A percentile compares a stretch with the other conserved stretches of the same genome.
Evolutionary conservation across 2,888 invertebrate species (phyloP).

Genomic region (Opisthograptis luteolata): DNA sequence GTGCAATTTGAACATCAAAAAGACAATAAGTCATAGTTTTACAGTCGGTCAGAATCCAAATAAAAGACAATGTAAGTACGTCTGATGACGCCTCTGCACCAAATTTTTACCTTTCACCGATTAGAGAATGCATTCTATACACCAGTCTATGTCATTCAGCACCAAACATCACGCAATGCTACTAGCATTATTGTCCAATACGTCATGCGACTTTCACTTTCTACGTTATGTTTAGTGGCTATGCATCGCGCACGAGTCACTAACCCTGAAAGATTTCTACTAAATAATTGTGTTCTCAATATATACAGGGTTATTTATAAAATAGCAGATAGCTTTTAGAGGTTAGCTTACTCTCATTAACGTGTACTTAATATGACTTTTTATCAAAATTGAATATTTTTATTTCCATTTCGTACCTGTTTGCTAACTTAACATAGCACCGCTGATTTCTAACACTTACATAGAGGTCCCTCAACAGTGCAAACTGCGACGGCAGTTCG

Average conservation of each 20-base stretch:
- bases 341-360: too few species aligned
- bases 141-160: slow-evolving; percentile 26
- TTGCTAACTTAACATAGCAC: too few species aligned
- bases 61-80: neutral
- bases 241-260: neutral
- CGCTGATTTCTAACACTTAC: too few species aligned
- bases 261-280: neutral
- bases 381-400: too few species aligned
- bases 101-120: neutral
- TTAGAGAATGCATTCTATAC: slow-evolving; percentile 15
- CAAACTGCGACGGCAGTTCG: too few species aligned
- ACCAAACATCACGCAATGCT: slow-evolving; percentile 18
- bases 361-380: too few species aligned
- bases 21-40: neutral
- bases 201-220: slow-evolving; percentile 13
- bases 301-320: neutral
- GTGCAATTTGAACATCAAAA: neutral
- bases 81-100: neutral
- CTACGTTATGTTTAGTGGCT: neutral
- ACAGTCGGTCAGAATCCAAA: too few species aligned
- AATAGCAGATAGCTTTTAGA: neutral
- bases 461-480: too few species aligned
- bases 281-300: slow-evolving; percentile 1
- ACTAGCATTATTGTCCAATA: neutral
- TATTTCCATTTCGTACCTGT: too few species aligned